These are phyloP conservation scores for Cyclophora albipunctata DNA, from an alignment of 2,888 invertebrate genomes.

Conservation along the genomic window DNA sequence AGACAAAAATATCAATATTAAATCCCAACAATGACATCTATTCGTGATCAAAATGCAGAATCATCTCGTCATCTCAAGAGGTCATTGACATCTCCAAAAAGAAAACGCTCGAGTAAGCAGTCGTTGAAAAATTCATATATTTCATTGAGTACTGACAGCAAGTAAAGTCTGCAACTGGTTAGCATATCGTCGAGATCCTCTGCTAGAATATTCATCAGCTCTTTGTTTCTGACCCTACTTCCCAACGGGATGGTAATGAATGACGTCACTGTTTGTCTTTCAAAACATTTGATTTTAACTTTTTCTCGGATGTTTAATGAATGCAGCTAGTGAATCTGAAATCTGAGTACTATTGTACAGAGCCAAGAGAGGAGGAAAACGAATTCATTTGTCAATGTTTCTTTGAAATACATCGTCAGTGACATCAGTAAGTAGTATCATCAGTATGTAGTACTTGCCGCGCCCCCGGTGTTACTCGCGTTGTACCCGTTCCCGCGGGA, in stretches of 20 bases:
- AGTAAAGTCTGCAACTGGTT: constrained; percentile 39
- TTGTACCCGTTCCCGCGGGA: too few relatives aligned
- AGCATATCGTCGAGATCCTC: constrained; percentile 60
- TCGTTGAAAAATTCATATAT: constrained; percentile 35
- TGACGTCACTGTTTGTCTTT: constrained; percentile 22
- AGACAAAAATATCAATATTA: too few relatives aligned
- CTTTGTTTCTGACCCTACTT: constrained; percentile 69
- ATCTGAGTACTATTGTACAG: too few relatives aligned
- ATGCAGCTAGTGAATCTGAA: background rate
- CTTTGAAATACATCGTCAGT: too few relatives aligned
- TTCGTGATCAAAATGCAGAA: too few relatives aligned
- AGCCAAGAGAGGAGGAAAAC: too few relatives aligned
- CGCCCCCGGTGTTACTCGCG: too few relatives aligned
- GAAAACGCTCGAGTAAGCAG: constrained; percentile 4
- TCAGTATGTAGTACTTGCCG: too few relatives aligned
- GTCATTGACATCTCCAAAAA: background rate
- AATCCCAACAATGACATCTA: too few relatives aligned
- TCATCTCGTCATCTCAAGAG: background rate
- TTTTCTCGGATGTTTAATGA: constrained; percentile 10
- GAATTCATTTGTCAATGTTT: too few relatives aligned
- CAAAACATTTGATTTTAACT: constrained; percentile 19
- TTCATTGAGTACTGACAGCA: constrained; percentile 29
- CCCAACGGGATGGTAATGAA: constrained; percentile 62
- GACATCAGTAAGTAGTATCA: too few relatives aligned
- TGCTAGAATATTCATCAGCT: constrained; percentile 66